These are phyloP conservation scores for Drosophila sechellia DNA, from an alignment of 1,140 invertebrate genomes.

Conservation along the genomic window DNA sequence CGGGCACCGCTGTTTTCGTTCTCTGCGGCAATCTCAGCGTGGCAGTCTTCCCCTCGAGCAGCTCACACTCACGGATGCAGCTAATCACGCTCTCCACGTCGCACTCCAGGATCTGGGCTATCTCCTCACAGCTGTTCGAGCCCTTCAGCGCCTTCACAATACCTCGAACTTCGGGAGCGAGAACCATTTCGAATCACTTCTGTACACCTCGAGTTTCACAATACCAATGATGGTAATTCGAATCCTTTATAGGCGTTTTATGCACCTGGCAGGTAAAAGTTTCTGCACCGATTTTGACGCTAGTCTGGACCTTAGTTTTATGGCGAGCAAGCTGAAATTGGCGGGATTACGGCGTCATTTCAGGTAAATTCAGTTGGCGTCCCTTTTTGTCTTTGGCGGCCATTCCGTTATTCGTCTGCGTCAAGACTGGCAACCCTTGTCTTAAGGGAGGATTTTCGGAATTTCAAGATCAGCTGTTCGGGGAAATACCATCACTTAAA, in stretches of 20 bases:
- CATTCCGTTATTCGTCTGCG: constrained; percentile 4
- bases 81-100: constrained; percentile 55
- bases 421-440: constrained; percentile 20
- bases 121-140: constrained; percentile 44
- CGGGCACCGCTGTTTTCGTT: background rate
- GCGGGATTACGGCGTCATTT: constrained; percentile 25
- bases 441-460: constrained; percentile 15
- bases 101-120: constrained; percentile 60
- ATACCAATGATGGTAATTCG: constrained; percentile 4
- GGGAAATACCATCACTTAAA: background rate
- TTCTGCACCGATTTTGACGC: constrained; percentile 17
- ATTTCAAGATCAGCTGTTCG: constrained; percentile 9
- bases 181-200: constrained; percentile 42
- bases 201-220: background rate
- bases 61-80: constrained; percentile 42
- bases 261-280: constrained; percentile 30
- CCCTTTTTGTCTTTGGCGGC: constrained; percentile 9
- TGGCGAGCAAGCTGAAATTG: constrained; percentile 27
- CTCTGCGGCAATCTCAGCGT: constrained; percentile 24
- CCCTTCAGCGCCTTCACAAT: constrained; percentile 42
- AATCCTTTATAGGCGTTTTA: background rate
- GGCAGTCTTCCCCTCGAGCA: constrained; percentile 19
- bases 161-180: constrained; percentile 24
- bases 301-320: constrained; percentile 17
- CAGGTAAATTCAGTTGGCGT: constrained; percentile 39